A percentile compares a stretch with the other conserved stretches of the same genome.
phyloP scores from a whole-genome alignment of 2,797 vertebrate species.

The Tinamus major region DNA sequence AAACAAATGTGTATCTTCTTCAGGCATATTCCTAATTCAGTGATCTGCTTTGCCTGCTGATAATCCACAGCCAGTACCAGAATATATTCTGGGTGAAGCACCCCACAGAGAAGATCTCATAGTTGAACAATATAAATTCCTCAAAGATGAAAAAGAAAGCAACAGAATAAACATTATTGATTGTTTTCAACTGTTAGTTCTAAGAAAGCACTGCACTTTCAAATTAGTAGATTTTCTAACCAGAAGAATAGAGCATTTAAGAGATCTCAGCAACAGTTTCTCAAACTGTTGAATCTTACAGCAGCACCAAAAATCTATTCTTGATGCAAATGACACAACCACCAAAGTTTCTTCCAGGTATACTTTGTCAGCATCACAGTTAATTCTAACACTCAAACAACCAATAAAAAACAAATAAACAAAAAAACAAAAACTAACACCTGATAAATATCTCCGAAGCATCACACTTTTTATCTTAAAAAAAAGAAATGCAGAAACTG shows the following conservation, averaged over 20 bases:
- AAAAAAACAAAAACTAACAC: not conserved
- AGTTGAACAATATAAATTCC: not conserved
- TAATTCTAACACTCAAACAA: not conserved
- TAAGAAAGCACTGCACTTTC: not conserved
- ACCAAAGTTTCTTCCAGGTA: not conserved
- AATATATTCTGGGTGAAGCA: not conserved
- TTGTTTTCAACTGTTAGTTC: not conserved
- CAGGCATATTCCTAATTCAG: constrained; percentile 6
- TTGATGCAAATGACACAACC: not conserved
- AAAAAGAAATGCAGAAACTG: not conserved
- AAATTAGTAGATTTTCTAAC: not conserved
- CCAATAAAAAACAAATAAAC: not conserved
- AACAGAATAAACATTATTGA: not conserved
- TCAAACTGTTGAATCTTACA: not conserved
- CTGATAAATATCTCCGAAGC: not conserved
- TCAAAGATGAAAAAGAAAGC: not conserved
- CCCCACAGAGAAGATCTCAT: not conserved
- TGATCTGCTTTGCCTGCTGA: not conserved
- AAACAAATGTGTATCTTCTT: constrained; percentile 6
- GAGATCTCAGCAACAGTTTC: not conserved
- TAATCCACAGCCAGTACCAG: not conserved
- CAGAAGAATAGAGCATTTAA: not conserved
- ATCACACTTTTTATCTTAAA: not conserved
- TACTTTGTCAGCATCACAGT: not conserved
- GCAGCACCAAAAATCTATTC: not conserved